Evolutionary conservation across 92 coral and sea anemone genomes (phyloP), one percentile per base, ranked within the genome.

Genomic region (Palythoa grandiflora): DNA sequence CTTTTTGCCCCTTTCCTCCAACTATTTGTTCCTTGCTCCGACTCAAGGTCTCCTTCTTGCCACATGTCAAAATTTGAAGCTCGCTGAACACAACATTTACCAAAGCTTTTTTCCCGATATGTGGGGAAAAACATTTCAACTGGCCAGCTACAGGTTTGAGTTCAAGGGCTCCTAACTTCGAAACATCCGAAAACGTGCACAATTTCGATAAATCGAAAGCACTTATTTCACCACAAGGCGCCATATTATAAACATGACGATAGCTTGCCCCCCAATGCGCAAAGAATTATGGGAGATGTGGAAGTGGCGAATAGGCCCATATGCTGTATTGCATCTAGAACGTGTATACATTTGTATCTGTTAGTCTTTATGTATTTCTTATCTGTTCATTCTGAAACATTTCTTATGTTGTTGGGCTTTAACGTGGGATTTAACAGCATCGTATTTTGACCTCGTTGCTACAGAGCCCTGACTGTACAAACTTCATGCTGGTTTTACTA

Each of bases 391-490:
- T 66, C 19, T 55, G 61, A 37, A 40, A 44, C 73, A 38, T 51
- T 40, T 66, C 55, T 54, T 63, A 63, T 19, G 38, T 20, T 38
- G 71, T 12, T 79, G 55, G 37, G 35, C 12, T 16, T 75, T 75
- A 75, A 75, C 38, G 2, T 44, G 79, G 57, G 35, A 14, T 74
- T 15, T 44, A 10, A 54, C 60, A 61, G 3, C 6, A 61, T 61
- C 2, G 68, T 61, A 44, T 75, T 75, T 75, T 75, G 79, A 75
- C 60, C 59, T 16, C 28, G 57, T 50, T 44, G 60, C 60, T 75
- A 75, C 60, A 75, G 60, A 75, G 60, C 38, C 38, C 79, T 75
- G 79, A 19, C 79, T 75, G 60, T 60, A 44, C 60, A 21, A 47
- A 71, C n/a, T 1, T 37, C 51, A 38, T 9, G 52, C 76, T n/a